Evolutionary conservation across 2,888 invertebrate genomes (phyloP), one percentile per base, ranked within the genome.

Genomic region (Callyntrura guangdongensis): DNA sequence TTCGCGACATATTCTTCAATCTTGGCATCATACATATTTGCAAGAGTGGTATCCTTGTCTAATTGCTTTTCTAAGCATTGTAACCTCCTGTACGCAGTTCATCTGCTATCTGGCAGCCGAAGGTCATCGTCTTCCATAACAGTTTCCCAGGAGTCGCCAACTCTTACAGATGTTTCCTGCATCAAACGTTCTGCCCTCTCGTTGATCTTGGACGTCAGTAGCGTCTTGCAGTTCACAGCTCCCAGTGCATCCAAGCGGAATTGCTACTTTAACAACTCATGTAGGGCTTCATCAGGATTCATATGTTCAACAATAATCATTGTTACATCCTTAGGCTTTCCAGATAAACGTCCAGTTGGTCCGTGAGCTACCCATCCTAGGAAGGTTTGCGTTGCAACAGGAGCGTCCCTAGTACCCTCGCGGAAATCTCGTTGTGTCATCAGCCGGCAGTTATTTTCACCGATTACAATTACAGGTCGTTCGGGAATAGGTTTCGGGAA

Each of bases 1-100:
- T 47, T 83, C 11, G 22, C 1, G 0, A 82, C 9, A 45, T 89
- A 83, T 53, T 89, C 59, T 9, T 82, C 25, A 2, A 89, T 47
- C 12, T 83, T 82, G 0, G n/a, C 56, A 0, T 12, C 0, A 20
- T 85, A 85, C 11, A 27, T 20, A 0, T 67, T 0, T 12, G 83
- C 83, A 64, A 47, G 64, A 0, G 1, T 14, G 0, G 14, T 0
- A 64, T 64, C 20, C 14, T 67, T 36, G 45, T 83, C 83, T 22
- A 81, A 45, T 49, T 77, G 20, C 53, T 53, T 77, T 25, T 67
- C 67, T 3, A 67, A 25, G 0, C 2, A 1, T 11, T 6, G 0
- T 25, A 69, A 9, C 14, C 36, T 27, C 27, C 69, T 22, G 9
- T 8, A 14, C 0, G 67, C 67, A 0, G 36, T 11, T 67, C 8